phyloP scores from a whole-genome alignment of 2,888 invertebrate species.

The Nowickia ferox region DNA sequence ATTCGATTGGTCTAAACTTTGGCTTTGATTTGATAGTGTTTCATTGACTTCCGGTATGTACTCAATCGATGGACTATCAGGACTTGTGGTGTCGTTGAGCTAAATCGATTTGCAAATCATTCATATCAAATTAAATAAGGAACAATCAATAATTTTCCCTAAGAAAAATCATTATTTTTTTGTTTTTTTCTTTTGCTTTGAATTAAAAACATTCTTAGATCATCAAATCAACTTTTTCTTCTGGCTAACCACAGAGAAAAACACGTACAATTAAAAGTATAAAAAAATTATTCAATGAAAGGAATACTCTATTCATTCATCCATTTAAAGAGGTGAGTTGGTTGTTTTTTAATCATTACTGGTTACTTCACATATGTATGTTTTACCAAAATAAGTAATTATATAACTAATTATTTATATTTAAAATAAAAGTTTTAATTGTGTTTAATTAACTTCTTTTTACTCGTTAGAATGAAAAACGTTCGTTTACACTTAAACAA shows the following conservation, averaged over 20 bases:
- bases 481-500: constrained; percentile 67
- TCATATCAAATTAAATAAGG: constrained; percentile 70
- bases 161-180: constrained; percentile 47
- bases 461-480: constrained; percentile 58
- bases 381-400: constrained; percentile 9
- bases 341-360: neutral
- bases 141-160: constrained; percentile 58
- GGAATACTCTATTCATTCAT: constrained; percentile 28
- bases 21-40: constrained; percentile 75
- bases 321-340: constrained; percentile 31
- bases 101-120: constrained; percentile 75
- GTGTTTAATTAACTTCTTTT: constrained; percentile 39
- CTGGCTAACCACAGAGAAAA: constrained; percentile 47
- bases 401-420: constrained; percentile 29
- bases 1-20: constrained; percentile 74
- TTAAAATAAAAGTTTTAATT: constrained; percentile 30
- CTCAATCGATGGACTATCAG: constrained; percentile 80
- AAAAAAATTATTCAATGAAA: constrained; percentile 20
- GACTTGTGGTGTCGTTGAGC: constrained; percentile 77
- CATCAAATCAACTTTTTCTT: constrained; percentile 17
- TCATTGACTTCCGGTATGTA: constrained; percentile 78
- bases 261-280: constrained; percentile 20
- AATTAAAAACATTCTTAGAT: constrained; percentile 26
- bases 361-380: neutral
- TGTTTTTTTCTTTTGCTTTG: constrained; percentile 28